Evolutionary conservation across 2,113 vertebrate species (phyloP), one percentile per base, ranked within the genome.

Genomic region (Ginglymostoma cirratum): DNA sequence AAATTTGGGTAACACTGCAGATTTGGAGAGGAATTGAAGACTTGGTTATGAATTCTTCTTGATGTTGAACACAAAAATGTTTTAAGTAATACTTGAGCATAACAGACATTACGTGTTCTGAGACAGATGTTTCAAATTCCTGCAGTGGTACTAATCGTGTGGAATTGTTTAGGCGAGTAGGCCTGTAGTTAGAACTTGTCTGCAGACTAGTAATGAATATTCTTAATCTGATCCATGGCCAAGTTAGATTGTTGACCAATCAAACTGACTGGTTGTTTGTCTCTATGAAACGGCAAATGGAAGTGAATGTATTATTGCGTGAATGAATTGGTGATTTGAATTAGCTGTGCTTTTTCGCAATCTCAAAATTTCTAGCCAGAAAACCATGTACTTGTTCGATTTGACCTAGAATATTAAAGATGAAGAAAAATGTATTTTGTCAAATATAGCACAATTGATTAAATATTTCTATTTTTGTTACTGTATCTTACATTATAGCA

Each of bases 81-180:
- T 90, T 67, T 38, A 34, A 38, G n/a, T 93, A 38, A 93, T 38
- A 65, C 55, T 93, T 19, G n/a, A 93, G 61, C 34, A 65, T 67
- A 65, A 38, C 89, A 93, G 89, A 66, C 89, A 93, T 93, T 66
- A 67, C 61, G 89, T 67, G 65, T 93, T 66, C 55, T 38, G 34
- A 65, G 65, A 93, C 89, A 93, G 89, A 92, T 92, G 89, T 93
- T 93, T 61, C 30, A 92, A 61, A 92, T 92, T 92, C 27, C 34
- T 92, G 6, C 61, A 66, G 23, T 30, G 21, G 38, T 83, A n/a
- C 80, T 83, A 83, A 83, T 83, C 38, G 5, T 42, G 38, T 3
- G 14, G 38, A 21, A 5, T 34, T 93, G 89, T 66, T 89, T 55
- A 12, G 52, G 52, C 86, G 12, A 89, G 24, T 21, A 87, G 42